Conservation (phyloP, 2,888 invertebrate genomes). For the Agelastica alni region DNA sequence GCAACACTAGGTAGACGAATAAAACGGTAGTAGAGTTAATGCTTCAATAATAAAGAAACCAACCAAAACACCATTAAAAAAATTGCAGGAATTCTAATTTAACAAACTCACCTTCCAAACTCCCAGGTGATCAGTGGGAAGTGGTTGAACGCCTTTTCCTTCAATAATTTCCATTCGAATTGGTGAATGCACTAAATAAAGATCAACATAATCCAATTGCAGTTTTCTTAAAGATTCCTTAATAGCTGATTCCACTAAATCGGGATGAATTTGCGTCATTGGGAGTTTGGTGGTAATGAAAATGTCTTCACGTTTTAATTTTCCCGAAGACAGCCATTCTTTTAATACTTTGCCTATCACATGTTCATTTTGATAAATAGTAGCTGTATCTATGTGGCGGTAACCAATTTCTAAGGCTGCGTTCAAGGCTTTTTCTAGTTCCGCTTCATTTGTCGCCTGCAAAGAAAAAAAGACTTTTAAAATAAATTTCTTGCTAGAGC, state of each 20-base stretch:
- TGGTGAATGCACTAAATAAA: constrained; percentile 79
- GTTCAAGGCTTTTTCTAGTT: constrained; percentile 67
- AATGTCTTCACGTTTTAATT: constrained; percentile 71
- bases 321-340: constrained; percentile 69
- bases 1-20: too few species aligned
- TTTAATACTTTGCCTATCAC: constrained; percentile 72
- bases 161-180: constrained; percentile 65
- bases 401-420: constrained; percentile 74
- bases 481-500: too few species aligned
- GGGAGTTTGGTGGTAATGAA: constrained; percentile 67
- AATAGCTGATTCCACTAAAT: constrained; percentile 65
- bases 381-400: constrained; percentile 79
- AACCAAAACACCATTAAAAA: too few species aligned
- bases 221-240: constrained; percentile 69
- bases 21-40: too few species aligned
- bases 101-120: too few species aligned
- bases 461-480: too few species aligned
- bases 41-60: too few species aligned
- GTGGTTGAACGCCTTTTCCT: too few species aligned
- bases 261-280: constrained; percentile 1
- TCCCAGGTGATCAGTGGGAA: too few species aligned
- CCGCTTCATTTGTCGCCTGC: constrained; percentile 63
- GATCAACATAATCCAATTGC: constrained; percentile 75
- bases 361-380: constrained; percentile 74
- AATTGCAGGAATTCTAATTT: too few species aligned